Percentiles rank a stretch among this genome's conserved stretches.
These are phyloP conservation scores for Rhynchonycteris naso DNA, from an alignment of 2,797 vertebrate species.

Conservation along the genomic window DNA sequence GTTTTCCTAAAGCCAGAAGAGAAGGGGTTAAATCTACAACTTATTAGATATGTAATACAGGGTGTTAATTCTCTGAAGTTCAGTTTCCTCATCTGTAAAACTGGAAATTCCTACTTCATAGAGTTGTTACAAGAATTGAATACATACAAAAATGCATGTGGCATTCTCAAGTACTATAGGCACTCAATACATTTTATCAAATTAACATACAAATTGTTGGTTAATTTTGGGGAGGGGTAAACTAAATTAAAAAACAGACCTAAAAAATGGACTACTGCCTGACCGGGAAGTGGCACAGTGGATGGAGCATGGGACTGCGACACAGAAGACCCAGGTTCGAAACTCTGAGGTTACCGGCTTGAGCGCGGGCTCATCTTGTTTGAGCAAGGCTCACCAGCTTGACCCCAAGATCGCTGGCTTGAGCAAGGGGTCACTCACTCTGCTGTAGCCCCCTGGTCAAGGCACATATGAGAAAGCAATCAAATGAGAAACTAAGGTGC, in stretches of 20 bases:
- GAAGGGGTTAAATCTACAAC: background rate
- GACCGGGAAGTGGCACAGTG: no score
- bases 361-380: no score
- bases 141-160: background rate
- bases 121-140: constrained; percentile 33
- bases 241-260: constrained; percentile 1
- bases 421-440: no score
- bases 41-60: background rate
- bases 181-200: constrained; percentile 52
- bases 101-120: background rate
- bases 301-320: no score
- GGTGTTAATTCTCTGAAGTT: constrained; percentile 33
- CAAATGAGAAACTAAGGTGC: no score
- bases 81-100: constrained; percentile 43
- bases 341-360: no score
- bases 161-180: background rate
- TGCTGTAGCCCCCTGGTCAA: no score
- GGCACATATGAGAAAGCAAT: no score
- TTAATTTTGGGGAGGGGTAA: background rate
- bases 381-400: no score
- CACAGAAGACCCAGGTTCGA: no score
- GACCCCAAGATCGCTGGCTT: no score
- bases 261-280: background rate
- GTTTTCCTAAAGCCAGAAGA: constrained; percentile 35
- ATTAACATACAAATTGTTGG: background rate